phyloP scores from a whole-genome alignment of 2,113 vertebrate genomes.

The Puma concolor region DNA sequence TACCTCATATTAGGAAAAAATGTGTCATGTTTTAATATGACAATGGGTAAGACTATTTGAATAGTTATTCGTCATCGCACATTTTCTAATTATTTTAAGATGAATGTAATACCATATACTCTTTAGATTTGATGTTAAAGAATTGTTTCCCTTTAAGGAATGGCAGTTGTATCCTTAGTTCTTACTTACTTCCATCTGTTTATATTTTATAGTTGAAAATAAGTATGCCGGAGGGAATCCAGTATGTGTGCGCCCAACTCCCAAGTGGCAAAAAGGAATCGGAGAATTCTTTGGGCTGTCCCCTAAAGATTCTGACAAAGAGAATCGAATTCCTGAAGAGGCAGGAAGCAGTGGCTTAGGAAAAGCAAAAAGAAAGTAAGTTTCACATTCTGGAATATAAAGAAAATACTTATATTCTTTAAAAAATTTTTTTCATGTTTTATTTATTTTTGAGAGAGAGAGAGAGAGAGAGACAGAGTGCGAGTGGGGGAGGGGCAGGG shows the following conservation, averaged over 20 bases:
- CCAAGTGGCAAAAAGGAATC: slow-evolving; percentile 94
- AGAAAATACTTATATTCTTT: slow-evolving; percentile 1
- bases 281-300: slow-evolving; percentile 92
- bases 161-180: slow-evolving; percentile 21
- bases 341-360: slow-evolving; percentile 90
- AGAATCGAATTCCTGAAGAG: slow-evolving; percentile 86
- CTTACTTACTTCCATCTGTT: slow-evolving; percentile 52
- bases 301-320: slow-evolving; percentile 86
- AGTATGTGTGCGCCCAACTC: slow-evolving; percentile 91
- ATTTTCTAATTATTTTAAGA: slow-evolving; percentile 39
- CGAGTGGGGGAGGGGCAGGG: no score
- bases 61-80: not conserved
- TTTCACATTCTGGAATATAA: slow-evolving; percentile 41
- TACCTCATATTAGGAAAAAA: slow-evolving; percentile 36
- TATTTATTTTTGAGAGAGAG: no score
- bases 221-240: slow-evolving; percentile 91
- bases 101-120: not conserved
- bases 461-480: no score
- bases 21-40: not conserved
- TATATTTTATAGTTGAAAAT: slow-evolving; percentile 83
- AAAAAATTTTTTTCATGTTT: no score
- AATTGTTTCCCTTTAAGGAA: slow-evolving; percentile 1
- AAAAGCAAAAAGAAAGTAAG: slow-evolving; percentile 88
- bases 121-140: slow-evolving; percentile 37
- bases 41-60: not conserved